Evolutionary conservation across 2,888 invertebrate species (phyloP).

Genomic region (Hyposoter dolosus): DNA sequence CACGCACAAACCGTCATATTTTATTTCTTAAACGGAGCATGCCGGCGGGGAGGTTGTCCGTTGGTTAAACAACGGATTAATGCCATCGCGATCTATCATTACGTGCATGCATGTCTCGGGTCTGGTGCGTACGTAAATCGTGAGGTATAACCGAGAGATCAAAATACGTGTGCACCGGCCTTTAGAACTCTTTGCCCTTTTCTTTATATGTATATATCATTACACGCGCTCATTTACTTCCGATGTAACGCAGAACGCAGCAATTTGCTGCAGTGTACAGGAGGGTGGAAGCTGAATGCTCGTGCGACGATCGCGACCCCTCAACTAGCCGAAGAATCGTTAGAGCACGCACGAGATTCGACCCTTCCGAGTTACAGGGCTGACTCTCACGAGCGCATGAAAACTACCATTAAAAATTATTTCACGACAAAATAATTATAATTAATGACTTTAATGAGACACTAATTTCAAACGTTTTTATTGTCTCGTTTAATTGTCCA

Average conservation of each 20-base stretch:
- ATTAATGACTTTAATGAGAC: slow-evolving; percentile 13
- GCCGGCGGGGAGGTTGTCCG: slow-evolving; percentile 78
- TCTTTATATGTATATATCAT: slow-evolving; percentile 51
- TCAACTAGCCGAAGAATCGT: slow-evolving; percentile 22
- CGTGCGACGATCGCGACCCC: slow-evolving; percentile 53
- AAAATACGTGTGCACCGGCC: slow-evolving; percentile 48
- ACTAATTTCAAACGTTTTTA: slow-evolving; percentile 1
- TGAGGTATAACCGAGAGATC: slow-evolving; percentile 26
- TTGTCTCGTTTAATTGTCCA: slow-evolving; percentile 14
- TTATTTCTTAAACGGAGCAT: slow-evolving; percentile 80
- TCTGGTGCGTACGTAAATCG: slow-evolving; percentile 57
- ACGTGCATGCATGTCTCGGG: slow-evolving; percentile 69
- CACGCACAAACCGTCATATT: slow-evolving; percentile 77
- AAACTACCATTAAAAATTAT: slow-evolving; percentile 33
- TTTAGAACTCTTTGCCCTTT: slow-evolving; percentile 46
- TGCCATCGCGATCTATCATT: slow-evolving; percentile 80
- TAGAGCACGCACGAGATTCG: slow-evolving; percentile 33
- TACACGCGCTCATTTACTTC: slow-evolving; percentile 60
- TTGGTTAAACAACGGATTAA: slow-evolving; percentile 82
- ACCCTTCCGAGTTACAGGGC: slow-evolving; percentile 5
- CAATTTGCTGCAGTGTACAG: slow-evolving; percentile 12
- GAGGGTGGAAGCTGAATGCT: slow-evolving; percentile 44
- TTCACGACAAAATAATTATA: slow-evolving; percentile 20
- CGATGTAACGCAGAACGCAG: slow-evolving; percentile 45
- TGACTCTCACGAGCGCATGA: not conserved